Evolutionary conservation across 2,797 vertebrate species (phyloP).

Genomic region (Myiotriccus ornatus): DNA sequence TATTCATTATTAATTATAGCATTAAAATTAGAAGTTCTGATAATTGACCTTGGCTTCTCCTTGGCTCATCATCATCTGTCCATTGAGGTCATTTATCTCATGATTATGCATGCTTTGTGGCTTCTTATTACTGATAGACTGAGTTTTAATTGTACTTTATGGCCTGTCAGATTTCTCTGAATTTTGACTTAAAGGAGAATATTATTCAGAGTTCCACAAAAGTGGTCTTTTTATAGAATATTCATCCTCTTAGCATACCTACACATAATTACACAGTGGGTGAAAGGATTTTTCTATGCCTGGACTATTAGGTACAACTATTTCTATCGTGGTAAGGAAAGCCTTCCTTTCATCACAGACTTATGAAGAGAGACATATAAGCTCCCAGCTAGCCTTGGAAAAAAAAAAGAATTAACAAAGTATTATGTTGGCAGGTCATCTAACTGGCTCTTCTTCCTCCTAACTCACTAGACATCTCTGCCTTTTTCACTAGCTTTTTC

Average conservation of each 20-base stretch:
- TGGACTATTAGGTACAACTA: neutral
- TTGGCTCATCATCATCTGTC: conserved; percentile 71
- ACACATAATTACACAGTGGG: neutral
- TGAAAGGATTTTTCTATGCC: neutral
- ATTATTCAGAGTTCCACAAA: conserved; percentile 12
- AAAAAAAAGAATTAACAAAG: neutral
- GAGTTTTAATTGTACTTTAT: conserved; percentile 73
- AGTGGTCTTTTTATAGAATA: neutral
- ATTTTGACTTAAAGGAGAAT: conserved; percentile 60
- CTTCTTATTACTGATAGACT: conserved; percentile 56
- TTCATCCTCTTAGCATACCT: neutral
- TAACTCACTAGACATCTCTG: neutral
- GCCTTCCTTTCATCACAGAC: neutral
- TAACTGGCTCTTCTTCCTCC: neutral
- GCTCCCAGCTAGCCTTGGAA: neutral
- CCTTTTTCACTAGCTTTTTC: neutral
- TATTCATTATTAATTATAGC: conserved; percentile 78
- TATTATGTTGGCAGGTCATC: neutral
- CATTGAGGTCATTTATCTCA: conserved; percentile 71
- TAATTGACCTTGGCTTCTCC: conserved; percentile 80
- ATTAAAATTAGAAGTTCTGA: conserved; percentile 78
- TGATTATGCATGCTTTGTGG: conserved; percentile 71
- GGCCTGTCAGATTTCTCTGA: conserved; percentile 65
- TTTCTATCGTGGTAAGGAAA: neutral
- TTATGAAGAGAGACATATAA: neutral